Evolutionary conservation across 2,113 vertebrate genomes (phyloP).

Genomic region (Clarias batrachus): DNA sequence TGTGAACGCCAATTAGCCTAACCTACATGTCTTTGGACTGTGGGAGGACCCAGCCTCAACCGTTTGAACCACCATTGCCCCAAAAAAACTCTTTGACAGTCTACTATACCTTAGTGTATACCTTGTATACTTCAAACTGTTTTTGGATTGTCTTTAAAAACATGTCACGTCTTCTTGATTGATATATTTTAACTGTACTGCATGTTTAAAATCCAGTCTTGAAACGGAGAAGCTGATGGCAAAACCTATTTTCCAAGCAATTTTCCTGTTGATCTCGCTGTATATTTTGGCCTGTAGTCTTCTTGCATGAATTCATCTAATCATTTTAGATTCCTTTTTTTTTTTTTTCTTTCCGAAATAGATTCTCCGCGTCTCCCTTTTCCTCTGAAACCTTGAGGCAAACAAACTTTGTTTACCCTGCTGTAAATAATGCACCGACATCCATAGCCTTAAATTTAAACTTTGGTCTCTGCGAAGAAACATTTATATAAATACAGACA

Average conservation of each 20-base stretch:
- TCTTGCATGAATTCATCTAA: background rate
- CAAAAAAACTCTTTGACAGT: background rate
- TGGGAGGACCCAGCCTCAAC: no score
- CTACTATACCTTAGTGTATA: background rate
- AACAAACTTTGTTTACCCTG: background rate
- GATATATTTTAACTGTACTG: background rate
- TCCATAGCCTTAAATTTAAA: background rate
- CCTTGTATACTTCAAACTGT: background rate
- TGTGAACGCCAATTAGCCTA: no score
- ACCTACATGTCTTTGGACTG: no score
- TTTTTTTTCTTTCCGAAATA: background rate
- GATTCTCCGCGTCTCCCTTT: background rate
- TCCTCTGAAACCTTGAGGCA: background rate
- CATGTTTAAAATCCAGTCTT: background rate
- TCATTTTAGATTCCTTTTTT: background rate
- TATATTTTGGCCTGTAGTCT: background rate
- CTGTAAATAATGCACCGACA: background rate
- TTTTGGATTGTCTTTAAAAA: background rate
- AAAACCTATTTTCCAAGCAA: background rate
- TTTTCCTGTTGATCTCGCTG: background rate
- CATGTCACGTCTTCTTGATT: background rate
- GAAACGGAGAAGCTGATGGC: background rate
- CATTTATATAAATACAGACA: background rate
- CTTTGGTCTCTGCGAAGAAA: background rate
- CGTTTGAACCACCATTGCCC: no score